Evolutionary conservation across 2,888 invertebrate species (phyloP), one percentile per base, ranked within the genome.

Genomic region (Drosophila aldrichi): DNA sequence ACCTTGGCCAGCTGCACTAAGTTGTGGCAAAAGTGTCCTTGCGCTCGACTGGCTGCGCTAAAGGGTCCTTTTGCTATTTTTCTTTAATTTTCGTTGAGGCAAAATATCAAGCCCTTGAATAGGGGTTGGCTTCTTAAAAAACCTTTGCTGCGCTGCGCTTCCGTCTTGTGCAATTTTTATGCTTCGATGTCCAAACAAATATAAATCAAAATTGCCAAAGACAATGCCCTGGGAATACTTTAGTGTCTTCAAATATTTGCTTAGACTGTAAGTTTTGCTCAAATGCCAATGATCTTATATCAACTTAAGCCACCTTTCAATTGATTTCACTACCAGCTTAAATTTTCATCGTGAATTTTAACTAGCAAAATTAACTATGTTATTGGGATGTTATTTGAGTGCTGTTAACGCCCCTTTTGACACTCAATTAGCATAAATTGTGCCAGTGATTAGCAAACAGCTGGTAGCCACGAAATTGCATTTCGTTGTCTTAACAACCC

Each of bases 21-120:
- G 89, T 89, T 90, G 89, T 82, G 89, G 89, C 89, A 85, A 90
- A 83, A 89, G 82, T 90, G 78, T 79, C 82, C 74, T 89, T 72
- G 76, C 79, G 90, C 88, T 80, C 81, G 81, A 90, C 72, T 81
- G 75, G 69, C 44, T 59, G 25, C 34, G 32, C 49, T 56, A 61
- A 40, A 70, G 51, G 59, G 66, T 38, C 54, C 44, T 52, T 59
- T 61, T 51, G 43, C 66, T 66, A 77, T 86, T 77, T 88, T 86
- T 67, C 70, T 77, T 82, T 52, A 65, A 79, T 81, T 87, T 84
- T 57, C 65, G 55, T 52, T 73, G 44, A 69, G 62, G 38, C 52
- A 64, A 77, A 80, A 68, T 80, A 59, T 72, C 77, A 73, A 77
- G 52, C 59, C 68, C 63, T 36, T 36, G 32, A 55, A 57, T 69